Evolutionary conservation across 2,113 vertebrate genomes (phyloP).

Genomic region (Setophaga kirtlandii): DNA sequence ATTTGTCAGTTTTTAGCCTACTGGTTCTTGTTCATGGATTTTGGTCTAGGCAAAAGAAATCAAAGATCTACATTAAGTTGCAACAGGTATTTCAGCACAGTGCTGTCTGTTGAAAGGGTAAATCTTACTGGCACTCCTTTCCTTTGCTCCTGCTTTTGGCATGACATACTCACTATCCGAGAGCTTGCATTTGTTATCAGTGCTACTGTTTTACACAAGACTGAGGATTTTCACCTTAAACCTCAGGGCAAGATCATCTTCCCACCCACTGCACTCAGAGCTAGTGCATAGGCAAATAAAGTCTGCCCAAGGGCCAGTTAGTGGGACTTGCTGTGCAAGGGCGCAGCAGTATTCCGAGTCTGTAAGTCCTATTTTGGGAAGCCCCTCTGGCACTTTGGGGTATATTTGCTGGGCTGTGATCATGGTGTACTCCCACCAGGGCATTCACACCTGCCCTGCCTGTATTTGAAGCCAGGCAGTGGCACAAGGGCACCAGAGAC

Average conservation of each 20-base stretch:
- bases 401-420: not conserved
- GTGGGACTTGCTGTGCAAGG: not conserved
- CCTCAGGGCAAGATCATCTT: not conserved
- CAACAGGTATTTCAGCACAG: not conserved
- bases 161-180: rapidly evolving
- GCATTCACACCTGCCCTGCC: not conserved
- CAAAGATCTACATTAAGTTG: not conserved
- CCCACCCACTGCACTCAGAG: not conserved
- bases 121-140: not conserved
- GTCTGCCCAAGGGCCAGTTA: not conserved
- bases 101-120: not conserved
- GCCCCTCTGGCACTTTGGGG: not conserved
- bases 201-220: not conserved
- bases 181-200: not conserved
- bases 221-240: not conserved
- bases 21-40: not conserved
- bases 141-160: not conserved
- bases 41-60: not conserved
- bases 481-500: not conserved
- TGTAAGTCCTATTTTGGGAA: not conserved
- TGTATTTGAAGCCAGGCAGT: not conserved
- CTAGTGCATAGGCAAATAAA: not conserved
- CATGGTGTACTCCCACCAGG: not conserved
- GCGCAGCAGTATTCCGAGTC: not conserved
- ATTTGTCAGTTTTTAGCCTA: conserved; percentile 17